phyloP scores from a whole-genome alignment of 2,888 invertebrate genomes.

The Cremastobaeus sp. region DNA sequence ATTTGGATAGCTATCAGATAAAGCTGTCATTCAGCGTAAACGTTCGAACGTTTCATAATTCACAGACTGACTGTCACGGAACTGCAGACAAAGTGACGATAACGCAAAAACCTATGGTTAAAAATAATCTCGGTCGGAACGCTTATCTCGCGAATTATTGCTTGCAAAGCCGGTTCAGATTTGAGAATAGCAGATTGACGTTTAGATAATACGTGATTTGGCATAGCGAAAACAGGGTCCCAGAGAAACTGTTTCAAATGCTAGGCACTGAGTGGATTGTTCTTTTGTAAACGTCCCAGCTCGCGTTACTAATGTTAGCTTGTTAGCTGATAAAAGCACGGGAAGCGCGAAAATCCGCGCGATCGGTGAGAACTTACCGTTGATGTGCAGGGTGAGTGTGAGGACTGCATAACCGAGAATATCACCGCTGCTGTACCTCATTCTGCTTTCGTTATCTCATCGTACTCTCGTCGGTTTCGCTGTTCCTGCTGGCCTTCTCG shows the following conservation, averaged over 20 bases:
- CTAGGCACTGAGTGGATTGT: conserved; percentile 17
- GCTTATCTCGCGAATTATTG: conserved; percentile 16
- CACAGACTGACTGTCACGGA: no score
- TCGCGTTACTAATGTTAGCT: conserved; percentile 40
- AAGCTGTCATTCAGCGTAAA: conserved; percentile 7
- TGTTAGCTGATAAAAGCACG: conserved; percentile 17
- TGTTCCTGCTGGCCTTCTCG: conserved; percentile 34
- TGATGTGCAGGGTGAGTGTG: conserved; percentile 73
- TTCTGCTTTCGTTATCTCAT: conserved; percentile 78
- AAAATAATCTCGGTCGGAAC: neutral
- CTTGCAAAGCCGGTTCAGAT: conserved; percentile 26
- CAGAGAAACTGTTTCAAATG: no score
- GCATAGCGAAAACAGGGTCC: no score
- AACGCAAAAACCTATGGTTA: neutral
- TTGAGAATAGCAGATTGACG: no score
- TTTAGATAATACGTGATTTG: no score
- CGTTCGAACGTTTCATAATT: no score
- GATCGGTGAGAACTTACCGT: conserved; percentile 68
- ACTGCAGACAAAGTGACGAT: neutral
- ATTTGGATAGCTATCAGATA: conserved; percentile 17
- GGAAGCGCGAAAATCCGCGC: conserved; percentile 18
- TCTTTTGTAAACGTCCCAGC: conserved; percentile 53
- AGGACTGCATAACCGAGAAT: conserved; percentile 76
- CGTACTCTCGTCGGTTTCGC: conserved; percentile 64
- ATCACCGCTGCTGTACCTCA: conserved; percentile 76